These are phyloP conservation scores for Aplidium turbinatum DNA, from an alignment of 23 tunicate species.

Conservation along the genomic window DNA sequence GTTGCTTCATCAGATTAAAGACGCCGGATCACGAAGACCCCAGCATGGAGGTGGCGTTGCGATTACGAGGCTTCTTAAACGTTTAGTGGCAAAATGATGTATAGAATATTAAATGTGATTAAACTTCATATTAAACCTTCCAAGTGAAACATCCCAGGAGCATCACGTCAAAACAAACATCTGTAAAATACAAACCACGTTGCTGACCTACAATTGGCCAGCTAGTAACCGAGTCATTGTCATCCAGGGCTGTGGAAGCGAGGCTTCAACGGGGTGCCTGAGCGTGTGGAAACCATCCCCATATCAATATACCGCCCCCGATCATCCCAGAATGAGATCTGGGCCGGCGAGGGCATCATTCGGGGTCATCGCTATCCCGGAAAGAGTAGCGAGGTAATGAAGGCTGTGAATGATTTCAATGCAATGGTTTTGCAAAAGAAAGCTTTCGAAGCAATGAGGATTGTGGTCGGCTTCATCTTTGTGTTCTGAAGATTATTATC, in stretches of 20 bases:
- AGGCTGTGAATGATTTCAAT: too few species aligned
- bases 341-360: constrained; percentile 68
- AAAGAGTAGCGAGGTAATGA: constrained; percentile 8
- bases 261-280: constrained; percentile 27
- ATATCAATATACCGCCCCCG: constrained; percentile 38
- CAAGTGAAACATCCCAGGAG: too few species aligned
- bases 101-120: too few species aligned
- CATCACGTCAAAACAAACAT: too few species aligned
- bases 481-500: too few species aligned
- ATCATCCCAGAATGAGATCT: constrained; percentile 58
- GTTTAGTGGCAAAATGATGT: too few species aligned
- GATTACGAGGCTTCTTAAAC: too few species aligned
- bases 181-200: too few species aligned
- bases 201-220: too few species aligned
- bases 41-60: constrained; percentile 78
- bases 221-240: neutral
- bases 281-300: constrained; percentile 31
- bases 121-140: too few species aligned
- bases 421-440: too few species aligned
- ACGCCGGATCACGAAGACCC: constrained; percentile 66
- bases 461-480: too few species aligned
- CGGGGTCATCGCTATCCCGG: constrained; percentile 6
- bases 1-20: constrained; percentile 34
- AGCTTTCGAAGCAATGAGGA: neutral
- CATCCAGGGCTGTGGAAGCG: constrained; percentile 59